Evolutionary conservation across 1,140 invertebrate species (phyloP), one percentile per base, ranked within the genome.

Genomic region (Pantala flavescens): DNA sequence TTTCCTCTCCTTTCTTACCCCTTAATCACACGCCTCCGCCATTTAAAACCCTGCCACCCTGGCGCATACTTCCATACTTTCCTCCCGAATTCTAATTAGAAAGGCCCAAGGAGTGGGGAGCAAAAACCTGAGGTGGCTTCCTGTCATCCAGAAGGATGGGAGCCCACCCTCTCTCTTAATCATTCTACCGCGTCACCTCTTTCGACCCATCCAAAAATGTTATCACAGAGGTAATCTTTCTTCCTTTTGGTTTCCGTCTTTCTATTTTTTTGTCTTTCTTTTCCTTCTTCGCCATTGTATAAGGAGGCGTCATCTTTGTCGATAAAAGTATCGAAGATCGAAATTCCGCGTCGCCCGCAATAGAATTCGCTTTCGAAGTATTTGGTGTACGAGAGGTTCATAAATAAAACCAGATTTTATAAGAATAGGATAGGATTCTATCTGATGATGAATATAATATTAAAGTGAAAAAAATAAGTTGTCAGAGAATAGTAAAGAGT

Each of bases 101-200:
- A 63, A 63, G 49, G 49, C 49, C n/a, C 3, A 21, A 63, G 49
- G 49, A 63, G n/a, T 63, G 49, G 49, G 49, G 12, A 21, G 49
- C 49, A 63, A 63, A 63, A 63, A 63, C 49, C 49, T 63, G 49
- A 63, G 49, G 49, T 63, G n/a, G 49, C 49, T 63, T 63, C 49
- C 49, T 63, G 49, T 63, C 49, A 63, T 63, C 49, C 49, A 63
- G 49, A 63, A 63, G 49, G 49, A 63, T 63, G 49, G 49, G 49
- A 16, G n/a, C 49, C 49, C 49, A 63, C 49, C 49, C 49, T 63
- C 49, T 7, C 49, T 63, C 49, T 63, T 63, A 63, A 63, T 63
- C 49, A 63, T 63, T 63, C 49, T 21, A 1, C 49, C 49, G n/a
- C 14, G 16, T 21, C 49, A 16, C n/a, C n/a, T 21, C 49, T 63